Base-by-base conservation (phyloP, 2,888 invertebrate genomes). In the Trichopoda pennipes region DNA sequence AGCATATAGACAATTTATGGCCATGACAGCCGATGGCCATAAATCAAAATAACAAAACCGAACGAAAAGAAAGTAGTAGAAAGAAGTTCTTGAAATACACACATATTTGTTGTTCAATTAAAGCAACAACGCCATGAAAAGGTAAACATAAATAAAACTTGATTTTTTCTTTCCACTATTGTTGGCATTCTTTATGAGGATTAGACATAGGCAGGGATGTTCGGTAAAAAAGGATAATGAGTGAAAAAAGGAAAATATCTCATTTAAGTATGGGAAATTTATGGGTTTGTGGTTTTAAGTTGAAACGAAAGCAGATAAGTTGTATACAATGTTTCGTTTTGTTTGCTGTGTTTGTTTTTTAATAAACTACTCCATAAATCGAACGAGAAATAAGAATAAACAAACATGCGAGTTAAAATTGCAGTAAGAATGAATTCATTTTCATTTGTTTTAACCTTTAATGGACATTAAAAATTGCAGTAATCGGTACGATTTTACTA, bases 251-350 rank as follows among this genome's bases (percentile, higher is more conserved):
- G 21, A 60, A 60, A 42, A 23, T 32, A 23, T 6, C 61, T 47
- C 35, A 56, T 56, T 68, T 74, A 61, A 61, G 61, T 66, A 79
- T 82, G n/a, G n/a, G n/a, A 82, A 79, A 79, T 82, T 79, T 56
- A 70, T 79, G 42, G 51, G 17, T 73, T 66, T 73, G 72, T 58
- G 72, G 66, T 60, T 79, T 70, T 68, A 63, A 74, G 68, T 69
- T 55, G 53, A 56, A 80, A 32, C 61, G 79, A 61, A 80, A 61
- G 42, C 49, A 61, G 61, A 38, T 10, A 28, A 38, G 12, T 38
- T 38, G 38, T 38, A 6, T 7, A 4, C 7, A 28, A 28, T 1
- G 38, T 38, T 38, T 7, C 3, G 61, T 61, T 61, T 38, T 49
- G 10, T 53, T 68, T 53, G 28, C 6, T 28, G 17, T 35, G 42